phyloP scores from a whole-genome alignment of 2,797 vertebrate genomes.

The Alauda arvensis region DNA sequence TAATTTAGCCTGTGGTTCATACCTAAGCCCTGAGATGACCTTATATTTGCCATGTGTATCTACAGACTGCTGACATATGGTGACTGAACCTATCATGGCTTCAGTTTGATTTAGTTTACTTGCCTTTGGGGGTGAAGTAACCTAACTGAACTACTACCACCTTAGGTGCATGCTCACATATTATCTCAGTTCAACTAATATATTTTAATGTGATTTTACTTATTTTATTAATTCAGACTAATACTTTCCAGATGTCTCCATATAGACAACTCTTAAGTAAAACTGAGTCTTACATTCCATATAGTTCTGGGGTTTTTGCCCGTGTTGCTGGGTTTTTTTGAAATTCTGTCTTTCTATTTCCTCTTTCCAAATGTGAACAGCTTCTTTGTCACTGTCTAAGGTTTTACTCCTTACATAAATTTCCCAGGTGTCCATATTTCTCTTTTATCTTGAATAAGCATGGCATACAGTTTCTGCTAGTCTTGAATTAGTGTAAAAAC shows the following conservation, averaged over 20 bases:
- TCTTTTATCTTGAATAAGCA: not conserved
- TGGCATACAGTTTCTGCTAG: not conserved
- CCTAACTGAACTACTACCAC: not conserved
- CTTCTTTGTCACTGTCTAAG: not conserved
- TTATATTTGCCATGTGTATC: not conserved
- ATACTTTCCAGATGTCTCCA: not conserved
- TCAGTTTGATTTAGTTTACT: constrained; percentile 29
- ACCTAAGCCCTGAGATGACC: constrained; percentile 15
- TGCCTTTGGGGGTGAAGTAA: not conserved
- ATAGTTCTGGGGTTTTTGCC: not conserved
- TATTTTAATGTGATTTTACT: constrained; percentile 5
- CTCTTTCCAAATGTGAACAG: not conserved
- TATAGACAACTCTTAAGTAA: not conserved
- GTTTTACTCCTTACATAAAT: not conserved
- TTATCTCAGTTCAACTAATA: constrained; percentile 15
- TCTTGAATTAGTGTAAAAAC: constrained; percentile 7
- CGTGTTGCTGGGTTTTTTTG: rapidly evolving
- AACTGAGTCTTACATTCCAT: not conserved
- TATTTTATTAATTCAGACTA: not conserved
- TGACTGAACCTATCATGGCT: not conserved
- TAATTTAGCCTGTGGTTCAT: constrained; percentile 11
- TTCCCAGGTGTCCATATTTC: not conserved
- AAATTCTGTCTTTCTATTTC: not conserved
- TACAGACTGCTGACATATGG: constrained; percentile 24
- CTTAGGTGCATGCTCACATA: not conserved